Percentiles rank a stretch among this genome's conserved stretches.
Conservation (phyloP, 2,797 vertebrate species). For the Danio jaintianensis region DNA sequence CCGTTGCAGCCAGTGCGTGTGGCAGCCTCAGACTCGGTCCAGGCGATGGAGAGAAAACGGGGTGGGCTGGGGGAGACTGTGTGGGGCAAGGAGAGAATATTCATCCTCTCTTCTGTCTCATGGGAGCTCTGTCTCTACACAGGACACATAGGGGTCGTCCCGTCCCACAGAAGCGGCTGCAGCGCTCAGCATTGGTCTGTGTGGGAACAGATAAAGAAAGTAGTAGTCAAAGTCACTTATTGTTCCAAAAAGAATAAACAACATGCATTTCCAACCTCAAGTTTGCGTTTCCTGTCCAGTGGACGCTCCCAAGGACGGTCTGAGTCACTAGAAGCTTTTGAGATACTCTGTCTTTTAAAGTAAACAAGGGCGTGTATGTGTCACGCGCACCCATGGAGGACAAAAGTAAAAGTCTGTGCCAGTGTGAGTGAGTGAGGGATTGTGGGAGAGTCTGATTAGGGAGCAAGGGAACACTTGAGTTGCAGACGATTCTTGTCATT, state of each 20-base stretch:
- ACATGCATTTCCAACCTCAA: not conserved
- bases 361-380: slow-evolving; percentile 9
- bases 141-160: slow-evolving; percentile 51
- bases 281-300: not conserved
- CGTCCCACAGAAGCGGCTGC: slow-evolving; percentile 24
- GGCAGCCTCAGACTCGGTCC: slow-evolving; percentile 26
- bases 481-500: slow-evolving; percentile 46
- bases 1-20: slow-evolving; percentile 35
- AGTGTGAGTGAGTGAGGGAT: slow-evolving; percentile 1
- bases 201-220: slow-evolving; percentile 25
- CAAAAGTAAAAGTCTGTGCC: slow-evolving; percentile 1
- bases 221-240: slow-evolving; percentile 5
- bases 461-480: slow-evolving; percentile 35
- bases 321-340: not conserved
- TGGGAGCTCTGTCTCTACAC: slow-evolving; percentile 43
- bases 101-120: slow-evolving; percentile 43
- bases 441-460: slow-evolving; percentile 36
- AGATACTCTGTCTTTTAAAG: not conserved
- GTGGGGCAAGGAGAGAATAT: slow-evolving; percentile 26
- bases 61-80: slow-evolving; percentile 18
- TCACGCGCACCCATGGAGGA: not conserved
- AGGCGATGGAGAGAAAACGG: slow-evolving; percentile 18
- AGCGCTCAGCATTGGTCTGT: slow-evolving; percentile 21
- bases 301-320: not conserved
- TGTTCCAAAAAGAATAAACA: slow-evolving; percentile 9